Percentiles rank a stretch among this genome's conserved stretches.
These are phyloP conservation scores for Hypsibius dujardini DNA, from an alignment of 1,140 invertebrate species.

Conservation along the genomic window DNA sequence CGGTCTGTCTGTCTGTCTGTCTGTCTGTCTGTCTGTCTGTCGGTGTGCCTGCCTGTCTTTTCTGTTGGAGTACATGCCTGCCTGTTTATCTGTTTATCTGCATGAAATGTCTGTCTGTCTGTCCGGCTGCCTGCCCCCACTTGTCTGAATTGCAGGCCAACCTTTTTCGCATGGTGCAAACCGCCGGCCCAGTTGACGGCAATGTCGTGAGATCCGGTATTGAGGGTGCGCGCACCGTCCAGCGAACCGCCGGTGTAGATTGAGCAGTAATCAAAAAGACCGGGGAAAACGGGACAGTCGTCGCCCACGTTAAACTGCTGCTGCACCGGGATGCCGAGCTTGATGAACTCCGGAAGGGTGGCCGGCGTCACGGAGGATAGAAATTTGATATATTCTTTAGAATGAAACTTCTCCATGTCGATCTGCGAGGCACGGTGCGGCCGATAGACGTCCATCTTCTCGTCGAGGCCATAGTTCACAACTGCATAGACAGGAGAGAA, in stretches of 20 bases:
- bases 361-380: constrained; percentile 83
- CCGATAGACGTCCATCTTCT: constrained; percentile 88
- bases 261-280: constrained; percentile 93
- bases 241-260: constrained; percentile 90
- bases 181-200: constrained; percentile 99
- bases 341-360: constrained; percentile 82
- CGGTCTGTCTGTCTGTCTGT: too few relatives aligned
- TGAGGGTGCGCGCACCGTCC: constrained; percentile 39
- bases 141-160: constrained; percentile 28
- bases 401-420: constrained; percentile 80
- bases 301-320: constrained; percentile 87
- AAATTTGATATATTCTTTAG: constrained; percentile 95
- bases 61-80: too few relatives aligned
- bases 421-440: constrained; percentile 61
- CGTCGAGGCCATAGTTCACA: constrained; percentile 81
- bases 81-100: too few relatives aligned
- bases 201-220: constrained; percentile 58
- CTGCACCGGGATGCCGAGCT: constrained; percentile 32
- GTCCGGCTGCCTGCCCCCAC: too few relatives aligned
- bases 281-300: constrained; percentile 97
- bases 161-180: constrained; percentile 97
- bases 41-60: too few relatives aligned
- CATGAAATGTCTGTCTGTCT: too few relatives aligned
- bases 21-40: too few relatives aligned
- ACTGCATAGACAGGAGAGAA: constrained; percentile 35